Conservation (phyloP, 2,888 invertebrate genomes). For the Ichneumoninae sp. region DNA sequence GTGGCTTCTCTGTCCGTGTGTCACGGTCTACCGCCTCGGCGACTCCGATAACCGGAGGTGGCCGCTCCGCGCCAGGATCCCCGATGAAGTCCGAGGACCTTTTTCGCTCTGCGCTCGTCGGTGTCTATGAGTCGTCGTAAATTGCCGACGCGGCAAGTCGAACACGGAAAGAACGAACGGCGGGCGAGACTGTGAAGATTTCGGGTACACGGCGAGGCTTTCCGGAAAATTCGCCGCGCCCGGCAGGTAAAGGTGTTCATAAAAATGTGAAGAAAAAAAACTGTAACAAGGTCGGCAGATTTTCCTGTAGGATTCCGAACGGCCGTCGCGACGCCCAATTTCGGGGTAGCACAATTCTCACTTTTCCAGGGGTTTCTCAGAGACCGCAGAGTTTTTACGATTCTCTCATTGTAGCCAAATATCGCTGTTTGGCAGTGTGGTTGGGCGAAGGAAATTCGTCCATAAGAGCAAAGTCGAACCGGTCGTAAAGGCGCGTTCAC, state of each 20-base stretch:
- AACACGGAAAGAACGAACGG: slow-evolving; percentile 54
- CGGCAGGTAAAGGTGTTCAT: slow-evolving; percentile 30
- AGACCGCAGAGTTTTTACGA: slow-evolving; percentile 56
- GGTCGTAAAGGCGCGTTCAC: slow-evolving; percentile 77
- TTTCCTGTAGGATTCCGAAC: neutral
- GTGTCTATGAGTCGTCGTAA: slow-evolving; percentile 53
- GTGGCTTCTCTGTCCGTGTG: slow-evolving; percentile 67
- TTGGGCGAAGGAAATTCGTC: slow-evolving; percentile 69
- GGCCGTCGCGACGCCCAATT: neutral
- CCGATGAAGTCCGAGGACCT: slow-evolving; percentile 60
- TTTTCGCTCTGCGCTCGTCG: slow-evolving; percentile 42
- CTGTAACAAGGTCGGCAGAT: slow-evolving; percentile 45
- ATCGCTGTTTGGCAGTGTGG: slow-evolving; percentile 11
- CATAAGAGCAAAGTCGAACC: slow-evolving; percentile 76
- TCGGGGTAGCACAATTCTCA: neutral
- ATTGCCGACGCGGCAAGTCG: slow-evolving; percentile 64
- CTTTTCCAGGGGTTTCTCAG: slow-evolving; percentile 43
- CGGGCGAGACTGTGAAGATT: slow-evolving; percentile 22
- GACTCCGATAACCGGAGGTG: slow-evolving; percentile 72
- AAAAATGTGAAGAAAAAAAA: slow-evolving; percentile 60
- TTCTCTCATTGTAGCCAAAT: slow-evolving; percentile 44
- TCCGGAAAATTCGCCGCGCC: slow-evolving; percentile 1
- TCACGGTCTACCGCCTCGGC: slow-evolving; percentile 76
- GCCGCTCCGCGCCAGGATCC: slow-evolving; percentile 57
- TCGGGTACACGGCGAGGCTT: neutral